Base-by-base conservation (phyloP, 2,113 vertebrate species). In the Sphaerodactylus townsendi region DNA sequence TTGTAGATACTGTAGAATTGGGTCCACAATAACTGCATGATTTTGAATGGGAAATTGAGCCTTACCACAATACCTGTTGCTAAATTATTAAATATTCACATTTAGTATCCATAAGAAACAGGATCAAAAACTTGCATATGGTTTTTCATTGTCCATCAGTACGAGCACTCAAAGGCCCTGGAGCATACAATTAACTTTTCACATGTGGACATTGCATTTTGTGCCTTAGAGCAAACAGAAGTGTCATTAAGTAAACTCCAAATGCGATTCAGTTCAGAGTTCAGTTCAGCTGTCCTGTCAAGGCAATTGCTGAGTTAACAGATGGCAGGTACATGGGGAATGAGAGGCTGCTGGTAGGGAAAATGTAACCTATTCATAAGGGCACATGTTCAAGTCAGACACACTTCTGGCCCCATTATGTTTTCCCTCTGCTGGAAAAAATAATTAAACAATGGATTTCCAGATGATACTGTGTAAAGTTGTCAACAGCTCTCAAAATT, bases 51-150 rank as follows among this genome's bases (percentile, higher is more conserved):
- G 23, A 70, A 39, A n/a, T 39, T 59, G 25, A 44, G 37, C 1
- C 1, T 82, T 4, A 68, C 85, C 64, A 19, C 68, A 83, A 2
- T 1, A 3, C n/a, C 1, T 76, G 2, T 62, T 86, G 87, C 46
- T 19, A 39, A 1, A 84, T 53, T 62, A 70, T 73, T 86, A 15
- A 46, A 85, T 81, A 1, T 56, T 72, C n/a, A 76, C 2, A 0
- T 19, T 81, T 21, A 79, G 77, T 23, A 79, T 17, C 30, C 28
- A 82, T 1, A 82, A 19, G 48, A 4, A 59, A 13, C 62, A 2
- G 39, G 8, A 50, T 25, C 81, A 39, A 83, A 88, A 89, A 66
- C 62, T 25, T 80, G 84, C 74, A 25, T 80, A 82, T 88, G 2
- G 17, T 59, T 35, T 77, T 10, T 84, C n/a, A 74, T 4, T 9